Conservation (phyloP, 2,888 invertebrate species). For the Chrysolina oricalcia region DNA sequence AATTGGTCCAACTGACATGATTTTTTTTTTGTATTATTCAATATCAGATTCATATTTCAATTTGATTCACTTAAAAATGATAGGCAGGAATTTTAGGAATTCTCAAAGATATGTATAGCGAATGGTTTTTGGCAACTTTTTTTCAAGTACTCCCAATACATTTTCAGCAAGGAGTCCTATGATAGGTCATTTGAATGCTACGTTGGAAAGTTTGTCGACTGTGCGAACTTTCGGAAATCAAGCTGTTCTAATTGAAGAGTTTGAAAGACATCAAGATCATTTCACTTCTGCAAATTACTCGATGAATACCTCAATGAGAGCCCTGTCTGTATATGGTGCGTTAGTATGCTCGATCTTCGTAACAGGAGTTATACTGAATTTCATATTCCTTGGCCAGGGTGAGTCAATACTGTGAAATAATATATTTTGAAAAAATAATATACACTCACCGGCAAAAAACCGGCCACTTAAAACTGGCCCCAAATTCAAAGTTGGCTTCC, state of each 20-base stretch:
- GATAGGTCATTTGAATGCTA: slow-evolving; percentile 67
- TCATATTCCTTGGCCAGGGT: slow-evolving; percentile 45
- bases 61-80: too few species aligned
- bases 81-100: too few species aligned
- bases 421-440: too few species aligned
- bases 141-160: too few species aligned
- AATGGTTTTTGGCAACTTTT: too few species aligned
- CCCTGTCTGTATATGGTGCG: slow-evolving; percentile 61
- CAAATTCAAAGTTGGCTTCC: too few species aligned
- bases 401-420: not conserved
- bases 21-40: too few species aligned
- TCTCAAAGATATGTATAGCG: not conserved
- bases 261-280: slow-evolving; percentile 66
- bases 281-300: slow-evolving; percentile 66
- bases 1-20: too few species aligned
- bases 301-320: slow-evolving; percentile 60
- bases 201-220: slow-evolving; percentile 67
- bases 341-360: not conserved
- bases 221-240: slow-evolving; percentile 64
- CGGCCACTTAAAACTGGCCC: too few species aligned
- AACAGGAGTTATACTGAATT: slow-evolving; percentile 46
- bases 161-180: slow-evolving; percentile 68
- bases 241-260: slow-evolving; percentile 62
- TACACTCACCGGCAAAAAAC: too few species aligned
- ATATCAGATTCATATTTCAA: too few species aligned